These are phyloP conservation scores for Brachyistius frenatus DNA, from an alignment of 2,113 vertebrate genomes.

Conservation along the genomic window DNA sequence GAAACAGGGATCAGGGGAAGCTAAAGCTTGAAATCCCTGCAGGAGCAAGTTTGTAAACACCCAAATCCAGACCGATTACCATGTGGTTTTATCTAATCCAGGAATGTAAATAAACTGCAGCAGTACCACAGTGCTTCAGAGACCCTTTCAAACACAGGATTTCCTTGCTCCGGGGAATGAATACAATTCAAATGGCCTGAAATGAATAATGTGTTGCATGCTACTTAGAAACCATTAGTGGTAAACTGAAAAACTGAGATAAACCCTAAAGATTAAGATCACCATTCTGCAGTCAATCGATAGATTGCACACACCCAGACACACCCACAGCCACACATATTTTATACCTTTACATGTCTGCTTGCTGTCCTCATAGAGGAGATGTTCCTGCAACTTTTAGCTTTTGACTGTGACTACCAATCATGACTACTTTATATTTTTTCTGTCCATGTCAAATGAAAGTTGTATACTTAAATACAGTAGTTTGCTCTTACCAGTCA, in stretches of 20 bases:
- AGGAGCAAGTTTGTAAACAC: slow-evolving; percentile 67
- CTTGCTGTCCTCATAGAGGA: background rate
- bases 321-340: background rate
- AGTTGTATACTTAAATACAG: too few species aligned
- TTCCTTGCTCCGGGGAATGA: slow-evolving; percentile 48
- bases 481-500: too few species aligned
- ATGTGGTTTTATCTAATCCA: slow-evolving; percentile 70
- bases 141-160: slow-evolving; percentile 75
- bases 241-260: slow-evolving; percentile 21
- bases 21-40: slow-evolving; percentile 48
- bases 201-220: slow-evolving; percentile 58
- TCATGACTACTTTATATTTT: too few species aligned
- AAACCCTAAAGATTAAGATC: slow-evolving; percentile 50
- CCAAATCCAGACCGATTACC: slow-evolving; percentile 74
- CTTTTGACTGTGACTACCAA: too few species aligned
- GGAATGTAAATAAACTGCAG: slow-evolving; percentile 78
- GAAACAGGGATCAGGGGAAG: slow-evolving; percentile 25
- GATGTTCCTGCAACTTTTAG: too few species aligned
- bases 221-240: slow-evolving; percentile 65
- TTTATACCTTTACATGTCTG: background rate
- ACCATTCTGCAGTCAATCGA: background rate
- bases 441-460: too few species aligned
- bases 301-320: background rate
- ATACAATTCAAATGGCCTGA: slow-evolving; percentile 41
- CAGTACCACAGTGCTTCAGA: slow-evolving; percentile 49